These are phyloP conservation scores for Chlorodrepanis virens DNA, from an alignment of 2,113 vertebrate species.

Conservation along the genomic window DNA sequence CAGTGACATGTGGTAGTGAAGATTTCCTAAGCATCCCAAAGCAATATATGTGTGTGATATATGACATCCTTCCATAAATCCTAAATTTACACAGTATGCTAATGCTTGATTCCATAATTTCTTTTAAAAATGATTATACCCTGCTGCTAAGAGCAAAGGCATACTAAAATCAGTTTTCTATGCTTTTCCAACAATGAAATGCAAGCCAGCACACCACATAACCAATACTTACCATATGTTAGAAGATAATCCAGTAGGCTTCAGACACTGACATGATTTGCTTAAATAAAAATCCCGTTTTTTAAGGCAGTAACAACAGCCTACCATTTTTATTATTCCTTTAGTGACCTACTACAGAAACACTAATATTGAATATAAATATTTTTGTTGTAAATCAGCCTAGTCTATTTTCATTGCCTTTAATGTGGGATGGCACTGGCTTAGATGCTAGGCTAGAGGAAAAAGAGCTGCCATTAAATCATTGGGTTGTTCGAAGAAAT, in stretches of 20 bases:
- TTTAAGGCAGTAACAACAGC: constrained; percentile 46
- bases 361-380: constrained; percentile 43
- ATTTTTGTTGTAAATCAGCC: constrained; percentile 31
- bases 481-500: constrained; percentile 27
- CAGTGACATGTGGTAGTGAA: constrained; percentile 59
- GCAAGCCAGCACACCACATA: constrained; percentile 58
- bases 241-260: constrained; percentile 65
- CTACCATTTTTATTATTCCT: constrained; percentile 44
- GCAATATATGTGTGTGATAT: constrained; percentile 55
- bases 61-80: constrained; percentile 59
- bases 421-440: background rate
- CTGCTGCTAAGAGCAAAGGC: constrained; percentile 66
- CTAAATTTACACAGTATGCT: constrained; percentile 65
- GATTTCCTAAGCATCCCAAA: constrained; percentile 59
- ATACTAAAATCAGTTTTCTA: constrained; percentile 70
- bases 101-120: constrained; percentile 68
- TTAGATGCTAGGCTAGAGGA: background rate
- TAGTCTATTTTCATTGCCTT: constrained; percentile 8
- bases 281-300: constrained; percentile 55
- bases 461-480: constrained; percentile 46
- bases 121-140: constrained; percentile 68
- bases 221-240: constrained; percentile 62
- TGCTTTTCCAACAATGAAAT: constrained; percentile 67
- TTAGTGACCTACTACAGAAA: constrained; percentile 34
- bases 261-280: constrained; percentile 65